Base-by-base conservation (phyloP, 2,113 vertebrate genomes). In the Lathamus discolor region DNA sequence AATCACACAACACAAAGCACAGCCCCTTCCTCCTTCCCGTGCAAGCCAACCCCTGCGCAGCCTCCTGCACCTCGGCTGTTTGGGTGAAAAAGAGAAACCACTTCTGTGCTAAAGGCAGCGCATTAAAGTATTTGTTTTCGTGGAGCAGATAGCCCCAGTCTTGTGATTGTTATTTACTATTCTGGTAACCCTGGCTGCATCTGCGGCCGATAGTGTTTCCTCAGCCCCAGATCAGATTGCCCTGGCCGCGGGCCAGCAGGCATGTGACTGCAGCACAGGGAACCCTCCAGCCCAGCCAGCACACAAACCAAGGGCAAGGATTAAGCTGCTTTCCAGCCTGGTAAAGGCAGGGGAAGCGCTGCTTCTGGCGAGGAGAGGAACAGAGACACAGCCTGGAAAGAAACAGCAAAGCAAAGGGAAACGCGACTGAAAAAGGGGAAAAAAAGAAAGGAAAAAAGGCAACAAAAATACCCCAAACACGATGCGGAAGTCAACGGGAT, bases 111-210 rank as follows among this genome's bases (percentile, higher is more conserved):
- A 92, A 97, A 79, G 15, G 68, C 87, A 98, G 98, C 96, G 93
- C 97, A 98, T 98, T 97, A 95, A 96, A 98, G 96, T 97, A 98
- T 98, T 98, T 97, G 98, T 98, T 98, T 98, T 98, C 73, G 89
- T 94, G 78, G 85, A 94, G 97, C 95, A 97, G 94, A 95, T 93
- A 97, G 97, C 88, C 96, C 37, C 31, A 92, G 97, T 97, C 96
- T 94, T 97, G 97, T 98, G 95, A 96, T 97, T 98, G 97, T 97
- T 99, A 98, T 99, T 98, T 98, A 98, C 98, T 98, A 99, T 99
- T 99, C 98, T 98, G 98, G 98, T 98, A 97, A 97, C 94, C 83
- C 96, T 98, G 97, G 97, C 98, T 97, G 98, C 96, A 98, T 98
- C 97, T 98, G 97, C 94, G 94, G 91, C 93, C 97, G 98, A 98